Evolutionary conservation across 2,113 vertebrate genomes (phyloP).

Genomic region (Pogonocichla stellata): DNA sequence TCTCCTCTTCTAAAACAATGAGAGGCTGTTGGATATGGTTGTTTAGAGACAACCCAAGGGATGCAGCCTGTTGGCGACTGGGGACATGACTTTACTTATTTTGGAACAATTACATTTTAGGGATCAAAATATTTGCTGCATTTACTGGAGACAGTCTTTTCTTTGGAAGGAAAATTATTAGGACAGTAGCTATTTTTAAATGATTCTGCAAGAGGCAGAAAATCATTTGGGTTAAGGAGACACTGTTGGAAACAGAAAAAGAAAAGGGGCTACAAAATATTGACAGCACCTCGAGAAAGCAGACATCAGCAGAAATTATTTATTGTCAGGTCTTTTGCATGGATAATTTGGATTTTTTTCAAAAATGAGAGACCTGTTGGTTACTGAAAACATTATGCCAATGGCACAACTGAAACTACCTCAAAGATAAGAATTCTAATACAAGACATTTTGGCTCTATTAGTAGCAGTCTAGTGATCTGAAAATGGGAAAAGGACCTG

Average conservation of each 20-base stretch:
- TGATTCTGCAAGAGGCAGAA: not conserved
- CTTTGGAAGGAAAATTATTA: not conserved
- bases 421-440: not conserved
- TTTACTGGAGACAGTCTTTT: not conserved
- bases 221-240: not conserved
- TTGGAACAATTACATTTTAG: not conserved
- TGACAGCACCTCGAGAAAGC: not conserved
- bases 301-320: not conserved
- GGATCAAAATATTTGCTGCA: not conserved
- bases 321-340: not conserved
- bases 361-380: not conserved
- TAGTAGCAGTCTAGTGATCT: not conserved
- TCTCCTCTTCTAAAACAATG: not conserved
- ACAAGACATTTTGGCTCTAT: not conserved
- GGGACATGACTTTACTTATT: not conserved
- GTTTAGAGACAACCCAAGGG: not conserved
- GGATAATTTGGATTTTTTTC: rapidly evolving
- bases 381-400: not conserved
- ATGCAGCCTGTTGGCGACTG: not conserved
- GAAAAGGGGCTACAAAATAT: not conserved
- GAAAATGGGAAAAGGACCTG: not conserved
- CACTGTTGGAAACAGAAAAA: not conserved
- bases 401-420: not conserved
- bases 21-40: not conserved
- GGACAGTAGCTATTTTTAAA: not conserved